phyloP scores from a whole-genome alignment of 2,888 invertebrate species.

The Hirtodrosophila duncani region DNA sequence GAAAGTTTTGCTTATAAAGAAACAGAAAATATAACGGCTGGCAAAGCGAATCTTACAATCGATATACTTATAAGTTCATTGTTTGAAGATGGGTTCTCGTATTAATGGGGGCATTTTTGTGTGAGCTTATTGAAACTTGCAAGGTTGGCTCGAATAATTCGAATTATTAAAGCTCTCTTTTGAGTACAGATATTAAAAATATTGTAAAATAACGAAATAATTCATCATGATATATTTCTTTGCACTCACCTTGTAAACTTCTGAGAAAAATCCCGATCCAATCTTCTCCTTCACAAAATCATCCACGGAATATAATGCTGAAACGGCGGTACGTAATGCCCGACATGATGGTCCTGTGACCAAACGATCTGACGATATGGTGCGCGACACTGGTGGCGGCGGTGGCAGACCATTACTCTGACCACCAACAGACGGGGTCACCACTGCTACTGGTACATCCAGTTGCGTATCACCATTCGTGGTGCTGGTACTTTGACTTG shows the following conservation, averaged over 20 bases:
- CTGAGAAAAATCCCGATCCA: slow-evolving; percentile 97
- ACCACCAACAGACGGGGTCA: slow-evolving; percentile 2
- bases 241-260: slow-evolving; percentile 94
- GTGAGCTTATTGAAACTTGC: too few relatives aligned
- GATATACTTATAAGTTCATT: too few relatives aligned
- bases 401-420: slow-evolving; percentile 23
- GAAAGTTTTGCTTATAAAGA: too few relatives aligned
- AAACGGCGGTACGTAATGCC: slow-evolving; percentile 93
- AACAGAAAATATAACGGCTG: too few relatives aligned
- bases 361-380: slow-evolving; percentile 79
- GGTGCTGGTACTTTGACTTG: background rate
- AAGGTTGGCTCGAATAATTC: too few relatives aligned
- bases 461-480: slow-evolving; percentile 11
- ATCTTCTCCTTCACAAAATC: slow-evolving; percentile 96
- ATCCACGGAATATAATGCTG: slow-evolving; percentile 93
- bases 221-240: background rate
- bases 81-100: too few relatives aligned
- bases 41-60: too few relatives aligned
- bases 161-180: too few relatives aligned
- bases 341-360: slow-evolving; percentile 90
- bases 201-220: background rate
- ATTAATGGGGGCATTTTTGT: too few relatives aligned
- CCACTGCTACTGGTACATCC: slow-evolving; percentile 12
- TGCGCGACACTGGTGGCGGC: slow-evolving; percentile 70
- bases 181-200: background rate